These are phyloP conservation scores for Zygothrica quintamaculata DNA, from an alignment of 2,888 invertebrate genomes.

Conservation along the genomic window DNA sequence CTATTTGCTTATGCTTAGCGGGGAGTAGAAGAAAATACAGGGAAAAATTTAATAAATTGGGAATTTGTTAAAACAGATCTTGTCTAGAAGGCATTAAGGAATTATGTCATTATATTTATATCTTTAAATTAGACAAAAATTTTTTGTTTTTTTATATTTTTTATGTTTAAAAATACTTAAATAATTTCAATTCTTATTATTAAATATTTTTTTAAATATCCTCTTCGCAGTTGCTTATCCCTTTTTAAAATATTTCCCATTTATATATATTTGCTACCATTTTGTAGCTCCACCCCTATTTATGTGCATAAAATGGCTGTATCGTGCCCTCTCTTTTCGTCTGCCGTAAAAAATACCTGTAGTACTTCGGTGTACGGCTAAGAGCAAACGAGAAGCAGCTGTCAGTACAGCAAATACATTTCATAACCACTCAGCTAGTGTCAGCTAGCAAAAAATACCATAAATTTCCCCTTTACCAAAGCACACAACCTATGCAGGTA, in stretches of 20 bases:
- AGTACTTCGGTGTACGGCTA: background rate
- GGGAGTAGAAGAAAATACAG: slow-evolving; percentile 19
- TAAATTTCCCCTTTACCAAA: slow-evolving; percentile 4
- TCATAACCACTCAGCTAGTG: slow-evolving; percentile 13
- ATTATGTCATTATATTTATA: too few species aligned
- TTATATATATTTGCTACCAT: background rate
- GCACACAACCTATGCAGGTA: slow-evolving; percentile 7
- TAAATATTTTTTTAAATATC: background rate
- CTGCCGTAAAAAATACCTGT: background rate
- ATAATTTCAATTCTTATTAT: background rate
- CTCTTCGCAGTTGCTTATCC: slow-evolving; percentile 1
- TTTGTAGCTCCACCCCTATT: slow-evolving; percentile 46
- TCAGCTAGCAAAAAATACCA: slow-evolving; percentile 9
- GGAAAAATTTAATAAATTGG: slow-evolving; percentile 17
- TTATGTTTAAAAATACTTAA: background rate
- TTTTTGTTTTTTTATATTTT: too few species aligned
- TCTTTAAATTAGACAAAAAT: background rate
- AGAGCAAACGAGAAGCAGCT: slow-evolving; percentile 35
- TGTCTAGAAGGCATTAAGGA: slow-evolving; percentile 1
- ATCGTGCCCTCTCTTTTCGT: slow-evolving; percentile 32
- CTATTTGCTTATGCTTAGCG: slow-evolving; percentile 22
- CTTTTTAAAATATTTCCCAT: slow-evolving; percentile 21
- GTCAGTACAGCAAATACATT: background rate
- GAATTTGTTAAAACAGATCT: slow-evolving; percentile 20
- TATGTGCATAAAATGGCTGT: slow-evolving; percentile 57